Conservation (phyloP, 2,113 vertebrate genomes). For the Gobio gobio region DNA sequence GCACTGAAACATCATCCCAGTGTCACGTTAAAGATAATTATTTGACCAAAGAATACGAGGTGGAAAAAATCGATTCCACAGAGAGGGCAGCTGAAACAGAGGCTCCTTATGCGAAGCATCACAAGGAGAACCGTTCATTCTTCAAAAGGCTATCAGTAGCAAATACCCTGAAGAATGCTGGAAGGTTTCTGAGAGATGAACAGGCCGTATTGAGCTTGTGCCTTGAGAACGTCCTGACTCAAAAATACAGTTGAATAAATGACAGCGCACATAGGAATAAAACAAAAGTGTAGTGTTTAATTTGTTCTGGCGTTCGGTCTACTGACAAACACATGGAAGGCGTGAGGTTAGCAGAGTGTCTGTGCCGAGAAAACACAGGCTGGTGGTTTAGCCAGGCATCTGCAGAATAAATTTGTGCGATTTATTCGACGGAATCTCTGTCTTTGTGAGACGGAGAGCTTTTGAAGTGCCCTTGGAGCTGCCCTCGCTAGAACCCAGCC, state of each 20-base stretch:
- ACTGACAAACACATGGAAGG: constrained; percentile 6
- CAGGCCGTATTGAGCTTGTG: neutral
- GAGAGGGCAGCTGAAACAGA: constrained; percentile 37
- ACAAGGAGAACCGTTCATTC: constrained; percentile 26
- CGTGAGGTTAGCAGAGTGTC: neutral
- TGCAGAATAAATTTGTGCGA: constrained; percentile 4
- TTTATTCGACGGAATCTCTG: neutral
- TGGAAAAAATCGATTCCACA: constrained; percentile 52
- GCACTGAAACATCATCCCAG: constrained; percentile 50
- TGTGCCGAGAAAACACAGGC: neutral
- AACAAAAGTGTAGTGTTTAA: constrained; percentile 21
- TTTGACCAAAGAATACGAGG: constrained; percentile 61
- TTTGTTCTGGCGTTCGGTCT: neutral
- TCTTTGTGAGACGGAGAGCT: neutral
- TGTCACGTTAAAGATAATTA: constrained; percentile 62
- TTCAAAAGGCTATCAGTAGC: constrained; percentile 35
- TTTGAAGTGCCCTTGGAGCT: constrained; percentile 22
- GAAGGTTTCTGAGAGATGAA: constrained; percentile 28
- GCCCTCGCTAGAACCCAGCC: constrained; percentile 4
- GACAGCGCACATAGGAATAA: neutral
- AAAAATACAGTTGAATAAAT: neutral
- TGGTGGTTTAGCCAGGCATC: neutral
- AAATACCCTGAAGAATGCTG: constrained; percentile 22
- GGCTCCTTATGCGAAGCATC: constrained; percentile 29
- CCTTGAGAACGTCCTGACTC: neutral